phyloP scores from a whole-genome alignment of 2,797 vertebrate species.

The Phoebastria nigripes region DNA sequence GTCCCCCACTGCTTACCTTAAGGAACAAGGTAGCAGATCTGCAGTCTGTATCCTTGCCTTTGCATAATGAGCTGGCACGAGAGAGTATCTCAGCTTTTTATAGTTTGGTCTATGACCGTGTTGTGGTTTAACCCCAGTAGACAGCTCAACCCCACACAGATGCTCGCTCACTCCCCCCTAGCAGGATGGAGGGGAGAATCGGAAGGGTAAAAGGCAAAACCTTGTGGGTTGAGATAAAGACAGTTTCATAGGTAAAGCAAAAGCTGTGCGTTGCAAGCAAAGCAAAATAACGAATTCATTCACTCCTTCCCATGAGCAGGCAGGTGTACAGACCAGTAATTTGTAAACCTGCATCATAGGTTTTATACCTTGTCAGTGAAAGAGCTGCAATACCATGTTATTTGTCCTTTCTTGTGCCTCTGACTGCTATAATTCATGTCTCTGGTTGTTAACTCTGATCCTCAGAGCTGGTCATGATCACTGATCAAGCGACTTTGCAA shows the following conservation, averaged over 20 bases:
- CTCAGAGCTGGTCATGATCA: not conserved
- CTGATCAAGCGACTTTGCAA: not conserved
- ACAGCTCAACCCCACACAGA: not conserved
- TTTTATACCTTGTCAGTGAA: not conserved
- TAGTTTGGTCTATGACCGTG: not conserved
- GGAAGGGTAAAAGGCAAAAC: not conserved
- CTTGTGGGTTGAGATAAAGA: not conserved
- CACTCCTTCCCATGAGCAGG: not conserved
- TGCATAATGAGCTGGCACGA: not conserved
- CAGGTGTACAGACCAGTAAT: not conserved
- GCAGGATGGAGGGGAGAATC: not conserved
- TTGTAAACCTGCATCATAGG: not conserved
- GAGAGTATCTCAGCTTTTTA: not conserved
- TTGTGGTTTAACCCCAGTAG: not conserved
- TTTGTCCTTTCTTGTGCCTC: not conserved
- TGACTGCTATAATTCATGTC: not conserved
- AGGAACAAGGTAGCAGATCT: not conserved
- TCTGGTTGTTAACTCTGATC: not conserved
- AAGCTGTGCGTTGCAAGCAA: not conserved
- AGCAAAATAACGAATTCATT: not conserved
- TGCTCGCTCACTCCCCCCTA: accelerated
- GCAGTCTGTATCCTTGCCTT: not conserved
- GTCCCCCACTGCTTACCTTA: not conserved
- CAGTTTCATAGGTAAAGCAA: not conserved
- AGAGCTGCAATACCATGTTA: not conserved